Base-by-base conservation (phyloP, 53 echinoderm and acorn worm species). In the Luidia sarsii region DNA sequence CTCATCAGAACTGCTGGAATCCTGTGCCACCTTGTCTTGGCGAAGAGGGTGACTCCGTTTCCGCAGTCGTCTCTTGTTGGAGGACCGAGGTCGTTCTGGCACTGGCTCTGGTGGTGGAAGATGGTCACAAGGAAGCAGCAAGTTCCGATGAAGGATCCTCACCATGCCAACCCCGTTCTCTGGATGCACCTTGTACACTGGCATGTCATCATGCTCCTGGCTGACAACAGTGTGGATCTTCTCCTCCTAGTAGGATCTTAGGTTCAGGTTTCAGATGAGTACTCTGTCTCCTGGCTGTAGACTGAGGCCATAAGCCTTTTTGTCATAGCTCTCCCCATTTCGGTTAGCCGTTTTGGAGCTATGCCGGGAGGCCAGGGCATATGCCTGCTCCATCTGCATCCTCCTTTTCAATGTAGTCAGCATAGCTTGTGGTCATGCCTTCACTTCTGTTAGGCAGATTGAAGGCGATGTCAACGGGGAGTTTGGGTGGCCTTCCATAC, bases 231-330 rank as follows among this genome's bases (percentile, higher is more conserved):
- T 28, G 57, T 88, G 64, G 6, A 74, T 50, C 25, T 38, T 57
- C n/a, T 88, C 75, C 48, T 88, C 71, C 82, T 57, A 88, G 38
- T 88, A 57, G 20, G 82, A 72, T 32, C 57, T 37, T 18, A 70
- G 71, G 30, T 87, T 87, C 31, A 52, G 33, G 45, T 89, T 89
- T 32, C 56, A 37, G 2, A 89, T 59, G 8, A 84, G 70, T 7
- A 89, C 89, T 16, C 89, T 25, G 66, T 84, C 84, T 33, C 67
- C 85, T 48, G 82, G 51, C 48, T 39, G 29, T 29, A 82, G 32
- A 14, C 19, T 24, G 39, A 34, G 31, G 18, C 34, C 28, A n/a
- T 82, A 45, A 18, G 18, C 13, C 50, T 43, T 61, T 64, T 60
- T 80, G 50, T 80, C 28, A 33, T 82, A 82, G n/a, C 19, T 39